These are phyloP conservation scores for Cebidichthys violaceus DNA, from an alignment of 2,113 vertebrate genomes.

Conservation along the genomic window DNA sequence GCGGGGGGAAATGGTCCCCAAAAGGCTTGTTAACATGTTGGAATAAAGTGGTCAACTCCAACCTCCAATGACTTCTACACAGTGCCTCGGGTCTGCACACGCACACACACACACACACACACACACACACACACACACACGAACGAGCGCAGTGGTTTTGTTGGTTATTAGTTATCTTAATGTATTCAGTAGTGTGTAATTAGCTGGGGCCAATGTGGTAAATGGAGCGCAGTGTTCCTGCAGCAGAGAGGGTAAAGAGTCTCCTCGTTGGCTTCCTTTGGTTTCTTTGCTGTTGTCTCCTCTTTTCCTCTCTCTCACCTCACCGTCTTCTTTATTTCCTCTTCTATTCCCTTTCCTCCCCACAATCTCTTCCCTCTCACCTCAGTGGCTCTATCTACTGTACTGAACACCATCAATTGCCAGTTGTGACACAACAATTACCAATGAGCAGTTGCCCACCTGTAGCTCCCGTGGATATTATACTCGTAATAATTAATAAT, in stretches of 20 bases:
- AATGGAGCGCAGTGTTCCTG: constrained; percentile 64
- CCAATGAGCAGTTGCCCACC: constrained; percentile 83
- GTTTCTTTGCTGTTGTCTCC: background rate
- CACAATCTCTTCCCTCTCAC: background rate
- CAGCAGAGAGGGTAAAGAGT: constrained; percentile 52
- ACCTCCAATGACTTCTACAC: constrained; percentile 49
- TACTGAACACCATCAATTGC: background rate
- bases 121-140: constrained; percentile 30
- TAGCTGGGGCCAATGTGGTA: constrained; percentile 73
- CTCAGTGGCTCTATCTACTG: background rate
- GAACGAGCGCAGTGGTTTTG: constrained; percentile 25
- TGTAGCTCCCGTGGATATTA: constrained; percentile 3
- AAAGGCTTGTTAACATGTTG: constrained; percentile 70
- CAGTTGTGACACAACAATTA: constrained; percentile 75
- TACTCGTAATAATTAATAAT: background rate
- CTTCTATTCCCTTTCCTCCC: constrained; percentile 13
- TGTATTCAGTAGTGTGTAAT: constrained; percentile 74
- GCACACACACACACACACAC: constrained; percentile 29
- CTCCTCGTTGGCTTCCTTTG: constrained; percentile 6
- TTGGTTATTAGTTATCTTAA: constrained; percentile 74
- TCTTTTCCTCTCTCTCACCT: background rate
- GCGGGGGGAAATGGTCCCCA: constrained; percentile 65
- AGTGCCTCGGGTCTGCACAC: constrained; percentile 36
- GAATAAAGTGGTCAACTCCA: constrained; percentile 74
- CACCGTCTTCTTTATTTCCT: background rate